These are phyloP conservation scores for Coboldia fuscipes DNA, from an alignment of 1,140 invertebrate genomes.

Conservation along the genomic window DNA sequence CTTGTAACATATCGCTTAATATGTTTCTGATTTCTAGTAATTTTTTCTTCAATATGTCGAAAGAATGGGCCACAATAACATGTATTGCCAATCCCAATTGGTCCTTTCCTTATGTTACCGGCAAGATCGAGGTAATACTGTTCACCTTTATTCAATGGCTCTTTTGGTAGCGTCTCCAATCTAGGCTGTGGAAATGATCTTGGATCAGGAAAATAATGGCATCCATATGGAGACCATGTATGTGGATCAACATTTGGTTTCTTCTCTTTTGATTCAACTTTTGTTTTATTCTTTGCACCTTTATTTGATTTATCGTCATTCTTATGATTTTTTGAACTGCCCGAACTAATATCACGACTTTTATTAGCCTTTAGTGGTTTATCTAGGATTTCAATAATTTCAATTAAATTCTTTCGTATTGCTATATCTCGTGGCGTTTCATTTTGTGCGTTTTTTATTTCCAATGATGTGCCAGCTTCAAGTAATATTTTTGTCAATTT, in stretches of 20 bases:
- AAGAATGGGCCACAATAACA: slow-evolving; percentile 63
- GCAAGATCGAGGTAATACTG: slow-evolving; percentile 89
- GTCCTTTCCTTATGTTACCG: slow-evolving; percentile 90
- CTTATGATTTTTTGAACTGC: slow-evolving; percentile 8
- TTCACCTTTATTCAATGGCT: slow-evolving; percentile 68
- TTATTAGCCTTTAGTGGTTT: slow-evolving; percentile 28
- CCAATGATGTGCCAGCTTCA: slow-evolving; percentile 62
- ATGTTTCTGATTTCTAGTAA: slow-evolving; percentile 68
- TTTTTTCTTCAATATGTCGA: slow-evolving; percentile 62
- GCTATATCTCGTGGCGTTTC: slow-evolving; percentile 85
- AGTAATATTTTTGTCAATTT: slow-evolving; percentile 81
- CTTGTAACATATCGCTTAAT: slow-evolving; percentile 63
- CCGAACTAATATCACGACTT: slow-evolving; percentile 9
- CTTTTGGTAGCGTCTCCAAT: slow-evolving; percentile 60
- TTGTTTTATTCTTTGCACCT: slow-evolving; percentile 17
- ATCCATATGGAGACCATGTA: slow-evolving; percentile 72
- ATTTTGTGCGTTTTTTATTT: slow-evolving; percentile 69
- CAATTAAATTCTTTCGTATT: slow-evolving; percentile 57
- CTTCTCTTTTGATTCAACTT: slow-evolving; percentile 21
- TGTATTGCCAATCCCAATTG: slow-evolving; percentile 64
- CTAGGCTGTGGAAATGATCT: slow-evolving; percentile 66
- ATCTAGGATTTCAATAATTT: slow-evolving; percentile 58
- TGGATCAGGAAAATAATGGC: slow-evolving; percentile 66
- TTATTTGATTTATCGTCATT: slow-evolving; percentile 22
- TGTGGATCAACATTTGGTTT: slow-evolving; percentile 11